Evolutionary conservation across 2,113 vertebrate species (phyloP).

Genomic region (Todiramphus saurophagus): DNA sequence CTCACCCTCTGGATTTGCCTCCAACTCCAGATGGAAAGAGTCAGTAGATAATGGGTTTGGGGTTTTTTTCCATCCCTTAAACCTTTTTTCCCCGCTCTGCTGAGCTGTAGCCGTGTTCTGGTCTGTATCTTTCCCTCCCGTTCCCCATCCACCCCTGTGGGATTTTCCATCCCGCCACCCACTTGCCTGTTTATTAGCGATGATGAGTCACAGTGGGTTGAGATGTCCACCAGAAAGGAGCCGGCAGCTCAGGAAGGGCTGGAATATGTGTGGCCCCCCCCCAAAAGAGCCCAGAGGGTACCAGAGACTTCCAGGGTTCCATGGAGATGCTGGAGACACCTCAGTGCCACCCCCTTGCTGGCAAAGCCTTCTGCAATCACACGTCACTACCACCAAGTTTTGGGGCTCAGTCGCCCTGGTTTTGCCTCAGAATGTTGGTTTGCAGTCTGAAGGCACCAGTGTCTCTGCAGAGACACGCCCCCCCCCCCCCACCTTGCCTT

Average conservation of each 20-base stretch:
- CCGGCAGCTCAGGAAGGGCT: not conserved
- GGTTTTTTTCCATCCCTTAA: not conserved
- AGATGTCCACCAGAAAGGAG: not conserved
- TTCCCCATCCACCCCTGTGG: rapidly evolving
- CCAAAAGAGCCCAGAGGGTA: not conserved
- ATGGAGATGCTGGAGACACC: not conserved
- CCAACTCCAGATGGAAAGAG: not conserved
- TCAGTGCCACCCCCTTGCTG: not conserved
- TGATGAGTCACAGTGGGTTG: not conserved
- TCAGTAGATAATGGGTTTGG: not conserved
- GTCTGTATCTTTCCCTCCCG: not conserved
- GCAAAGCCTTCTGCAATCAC: not conserved
- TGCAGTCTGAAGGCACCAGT: not conserved
- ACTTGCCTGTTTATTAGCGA: rapidly evolving
- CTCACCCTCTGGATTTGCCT: not conserved
- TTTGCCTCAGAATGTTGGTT: not conserved
- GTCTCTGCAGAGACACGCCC: not conserved
- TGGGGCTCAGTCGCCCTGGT: rapidly evolving
- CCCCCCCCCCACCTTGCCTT: not conserved
- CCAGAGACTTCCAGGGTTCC: not conserved
- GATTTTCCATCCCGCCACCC: not conserved
- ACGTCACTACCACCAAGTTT: rapidly evolving
- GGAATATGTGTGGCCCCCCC: not conserved
- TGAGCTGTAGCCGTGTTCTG: not conserved
- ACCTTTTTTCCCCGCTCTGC: not conserved